These are phyloP conservation scores for Channa maculata DNA, from an alignment of 2,113 vertebrate species.

Conservation along the genomic window DNA sequence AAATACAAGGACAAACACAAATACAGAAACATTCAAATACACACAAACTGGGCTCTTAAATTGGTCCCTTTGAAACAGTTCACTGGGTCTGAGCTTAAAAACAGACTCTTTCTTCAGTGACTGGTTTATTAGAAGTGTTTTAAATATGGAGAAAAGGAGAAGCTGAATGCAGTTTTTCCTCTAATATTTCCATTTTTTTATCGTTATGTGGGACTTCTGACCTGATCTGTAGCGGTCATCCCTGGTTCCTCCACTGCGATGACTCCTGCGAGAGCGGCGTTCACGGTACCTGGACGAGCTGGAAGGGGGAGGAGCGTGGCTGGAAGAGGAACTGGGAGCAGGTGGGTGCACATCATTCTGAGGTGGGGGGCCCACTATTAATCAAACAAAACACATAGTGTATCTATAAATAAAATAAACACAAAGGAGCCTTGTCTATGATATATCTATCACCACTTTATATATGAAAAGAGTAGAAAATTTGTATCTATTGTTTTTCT, in stretches of 20 bases:
- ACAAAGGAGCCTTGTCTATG: background rate
- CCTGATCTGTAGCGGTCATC: constrained; percentile 97
- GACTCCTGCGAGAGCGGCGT: constrained; percentile 78
- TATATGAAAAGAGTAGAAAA: too few species aligned
- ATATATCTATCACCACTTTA: too few species aligned
- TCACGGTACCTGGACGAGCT: constrained; percentile 85
- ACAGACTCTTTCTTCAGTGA: constrained; percentile 1
- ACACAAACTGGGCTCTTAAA: constrained; percentile 23
- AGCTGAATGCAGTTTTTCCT: background rate
- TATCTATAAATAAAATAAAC: background rate
- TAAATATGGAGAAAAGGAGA: background rate
- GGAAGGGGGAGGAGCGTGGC: constrained; percentile 72
- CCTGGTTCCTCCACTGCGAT: constrained; percentile 88
- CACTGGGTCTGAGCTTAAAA: constrained; percentile 34
- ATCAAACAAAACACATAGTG: constrained; percentile 25
- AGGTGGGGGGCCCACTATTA: constrained; percentile 82
- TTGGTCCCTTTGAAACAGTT: constrained; percentile 57
- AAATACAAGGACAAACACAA: constrained; percentile 17
- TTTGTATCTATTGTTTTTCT: too few species aligned
- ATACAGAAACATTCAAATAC: constrained; percentile 21
- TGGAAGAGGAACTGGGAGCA: constrained; percentile 82
- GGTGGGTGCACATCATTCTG: constrained; percentile 88
- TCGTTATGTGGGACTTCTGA: constrained; percentile 58
- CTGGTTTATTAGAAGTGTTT: constrained; percentile 2
- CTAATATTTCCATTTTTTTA: background rate